Conservation (phyloP, 2,888 invertebrate genomes). For the Oscheius onirici region DNA sequence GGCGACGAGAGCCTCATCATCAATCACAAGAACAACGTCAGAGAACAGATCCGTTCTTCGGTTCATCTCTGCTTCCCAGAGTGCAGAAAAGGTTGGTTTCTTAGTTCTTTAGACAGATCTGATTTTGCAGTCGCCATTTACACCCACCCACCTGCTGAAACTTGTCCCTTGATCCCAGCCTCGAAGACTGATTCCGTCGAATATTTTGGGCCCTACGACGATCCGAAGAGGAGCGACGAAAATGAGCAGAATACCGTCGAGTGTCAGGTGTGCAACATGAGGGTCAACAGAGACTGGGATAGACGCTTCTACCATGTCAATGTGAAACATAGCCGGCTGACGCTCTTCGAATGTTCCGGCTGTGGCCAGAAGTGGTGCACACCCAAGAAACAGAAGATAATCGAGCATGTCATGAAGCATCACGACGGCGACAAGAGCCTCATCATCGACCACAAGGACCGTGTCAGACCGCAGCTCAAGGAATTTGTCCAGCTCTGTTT, state of each 20-base stretch:
- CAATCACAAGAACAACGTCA: neutral
- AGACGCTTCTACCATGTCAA: constrained; percentile 14
- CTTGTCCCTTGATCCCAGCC: too few species aligned
- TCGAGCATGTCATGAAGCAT: neutral
- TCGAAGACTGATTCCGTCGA: too few species aligned
- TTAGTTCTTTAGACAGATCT: too few species aligned
- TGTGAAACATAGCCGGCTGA: neutral
- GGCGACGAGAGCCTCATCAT: constrained; percentile 8
- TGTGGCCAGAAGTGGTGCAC: constrained; percentile 7
- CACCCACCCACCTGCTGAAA: too few species aligned
- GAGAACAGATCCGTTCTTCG: neutral
- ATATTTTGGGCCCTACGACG: too few species aligned
- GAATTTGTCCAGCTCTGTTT: neutral
- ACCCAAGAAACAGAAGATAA: neutral
- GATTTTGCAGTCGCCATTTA: too few species aligned
- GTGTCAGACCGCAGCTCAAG: neutral
- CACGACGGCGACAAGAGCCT: constrained; percentile 2
- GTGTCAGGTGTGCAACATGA: neutral
- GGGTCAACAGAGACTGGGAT: neutral
- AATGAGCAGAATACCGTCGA: too few species aligned
- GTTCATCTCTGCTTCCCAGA: constrained; percentile 9
- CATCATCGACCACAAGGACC: constrained; percentile 1
- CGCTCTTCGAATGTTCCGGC: neutral
- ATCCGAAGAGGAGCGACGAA: too few species aligned
- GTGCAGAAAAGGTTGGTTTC: too few species aligned